Conservation (phyloP, 1,140 invertebrate species). For the Vollenhovia emeryi region DNA sequence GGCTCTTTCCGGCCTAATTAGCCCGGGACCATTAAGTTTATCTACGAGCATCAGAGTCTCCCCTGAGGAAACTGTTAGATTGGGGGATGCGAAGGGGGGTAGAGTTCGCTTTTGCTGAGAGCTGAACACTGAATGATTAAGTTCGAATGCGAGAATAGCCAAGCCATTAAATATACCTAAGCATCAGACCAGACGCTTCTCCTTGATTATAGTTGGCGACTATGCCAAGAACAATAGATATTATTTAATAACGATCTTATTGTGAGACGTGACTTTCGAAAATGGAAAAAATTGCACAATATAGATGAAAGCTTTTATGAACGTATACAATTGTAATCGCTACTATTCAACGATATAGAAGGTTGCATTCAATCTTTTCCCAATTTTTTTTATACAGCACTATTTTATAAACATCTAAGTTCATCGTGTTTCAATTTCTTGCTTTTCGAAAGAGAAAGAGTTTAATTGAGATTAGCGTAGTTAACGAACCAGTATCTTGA, state of each 20-base stretch:
- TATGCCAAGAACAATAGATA: not conserved
- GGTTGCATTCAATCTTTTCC: not conserved
- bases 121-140: conserved; percentile 70
- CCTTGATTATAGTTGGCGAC: not conserved
- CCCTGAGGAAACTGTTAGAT: conserved; percentile 51
- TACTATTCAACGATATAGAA: not conserved
- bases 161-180: not conserved
- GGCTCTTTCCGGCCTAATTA: conserved; percentile 75
- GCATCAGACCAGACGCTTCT: not conserved
- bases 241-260: not conserved
- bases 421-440: not conserved
- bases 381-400: not conserved
- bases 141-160: conserved; percentile 27
- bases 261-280: not conserved
- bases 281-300: not conserved
- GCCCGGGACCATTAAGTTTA: conserved; percentile 82
- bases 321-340: not conserved
- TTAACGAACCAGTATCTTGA: conserved; percentile 30
- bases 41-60: conserved; percentile 75
- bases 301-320: not conserved
- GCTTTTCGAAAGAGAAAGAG: conserved; percentile 4
- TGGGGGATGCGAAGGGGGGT: conserved; percentile 21
- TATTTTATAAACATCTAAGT: conserved; percentile 1
- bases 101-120: conserved; percentile 57
- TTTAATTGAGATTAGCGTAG: conserved; percentile 34